A percentile compares a stretch with the other conserved stretches of the same genome.
Evolutionary conservation across 2,797 vertebrate species (phyloP).

Genomic region (Xenopus petersii): DNA sequence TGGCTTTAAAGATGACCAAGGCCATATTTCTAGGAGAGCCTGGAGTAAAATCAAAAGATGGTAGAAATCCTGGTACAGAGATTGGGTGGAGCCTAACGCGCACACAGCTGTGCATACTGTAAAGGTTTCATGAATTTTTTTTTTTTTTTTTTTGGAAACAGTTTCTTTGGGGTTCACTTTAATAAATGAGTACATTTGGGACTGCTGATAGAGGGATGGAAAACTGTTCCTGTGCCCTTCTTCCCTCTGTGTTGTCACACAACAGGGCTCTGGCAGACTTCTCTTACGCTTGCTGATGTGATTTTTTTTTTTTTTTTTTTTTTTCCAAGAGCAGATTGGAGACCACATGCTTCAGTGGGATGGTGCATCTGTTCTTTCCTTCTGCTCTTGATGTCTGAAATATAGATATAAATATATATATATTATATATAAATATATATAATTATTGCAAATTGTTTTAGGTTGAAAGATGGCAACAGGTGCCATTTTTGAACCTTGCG

Average conservation of each 20-base stretch:
- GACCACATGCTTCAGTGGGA: constrained; percentile 39
- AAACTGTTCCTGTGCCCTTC: constrained; percentile 46
- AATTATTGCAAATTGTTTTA: constrained; percentile 63
- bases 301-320: constrained; percentile 11
- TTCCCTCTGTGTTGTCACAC: constrained; percentile 44
- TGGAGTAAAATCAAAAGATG: neutral
- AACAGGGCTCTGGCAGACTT: constrained; percentile 6
- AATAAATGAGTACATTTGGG: constrained; percentile 53
- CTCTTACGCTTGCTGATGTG: constrained; percentile 25
- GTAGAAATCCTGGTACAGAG: neutral
- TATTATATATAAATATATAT: constrained; percentile 72
- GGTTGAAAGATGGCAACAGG: constrained; percentile 60
- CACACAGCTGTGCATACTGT: constrained; percentile 3
- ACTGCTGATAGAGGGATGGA: constrained; percentile 59
- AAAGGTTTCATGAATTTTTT: constrained; percentile 31
- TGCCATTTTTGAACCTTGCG: constrained; percentile 55
- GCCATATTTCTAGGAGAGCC: constrained; percentile 7
- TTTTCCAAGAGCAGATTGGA: constrained; percentile 29
- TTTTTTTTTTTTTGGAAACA: constrained; percentile 63
- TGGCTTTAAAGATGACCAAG: neutral
- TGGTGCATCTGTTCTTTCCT: constrained; percentile 42
- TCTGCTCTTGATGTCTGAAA: constrained; percentile 58
- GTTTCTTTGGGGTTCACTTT: constrained; percentile 55
- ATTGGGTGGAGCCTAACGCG: constrained; percentile 7
- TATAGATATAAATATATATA: constrained; percentile 72